Evolutionary conservation across 1,140 invertebrate genomes (phyloP).

Genomic region (Leptopilina boulardi): DNA sequence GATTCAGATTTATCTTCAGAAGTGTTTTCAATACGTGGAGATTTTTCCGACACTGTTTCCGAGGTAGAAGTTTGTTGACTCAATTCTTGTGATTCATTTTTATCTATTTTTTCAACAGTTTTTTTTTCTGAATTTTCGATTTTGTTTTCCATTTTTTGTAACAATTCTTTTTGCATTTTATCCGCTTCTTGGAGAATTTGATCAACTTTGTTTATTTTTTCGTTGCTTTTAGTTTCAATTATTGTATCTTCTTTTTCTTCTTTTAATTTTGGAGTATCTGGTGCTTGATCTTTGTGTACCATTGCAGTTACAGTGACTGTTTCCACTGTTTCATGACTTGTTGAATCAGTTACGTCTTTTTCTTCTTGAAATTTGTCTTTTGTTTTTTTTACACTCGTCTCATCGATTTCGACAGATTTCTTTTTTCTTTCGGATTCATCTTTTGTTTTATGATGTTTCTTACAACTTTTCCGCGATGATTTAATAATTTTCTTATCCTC

Average conservation of each 20-base stretch:
- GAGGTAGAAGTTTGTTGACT: background rate
- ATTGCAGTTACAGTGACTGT: slow-evolving; percentile 68
- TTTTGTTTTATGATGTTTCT: slow-evolving; percentile 38
- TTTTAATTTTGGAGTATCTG: slow-evolving; percentile 61
- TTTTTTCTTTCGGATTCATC: background rate
- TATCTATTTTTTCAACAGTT: slow-evolving; percentile 63
- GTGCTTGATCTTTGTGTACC: slow-evolving; percentile 68
- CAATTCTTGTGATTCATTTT: background rate
- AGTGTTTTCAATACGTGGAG: too few relatives aligned
- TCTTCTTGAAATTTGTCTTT: slow-evolving; percentile 41
- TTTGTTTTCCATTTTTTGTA: slow-evolving; percentile 63
- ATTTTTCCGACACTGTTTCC: slow-evolving; percentile 31
- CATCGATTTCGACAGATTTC: slow-evolving; percentile 34
- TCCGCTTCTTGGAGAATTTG: slow-evolving; percentile 64
- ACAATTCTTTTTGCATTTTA: slow-evolving; percentile 57
- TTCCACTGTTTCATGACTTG: slow-evolving; percentile 70
- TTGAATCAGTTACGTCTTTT: slow-evolving; percentile 66
- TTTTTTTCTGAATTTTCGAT: slow-evolving; percentile 66
- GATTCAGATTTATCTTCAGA: slow-evolving; percentile 24
- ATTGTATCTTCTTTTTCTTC: slow-evolving; percentile 46
- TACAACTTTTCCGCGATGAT: slow-evolving; percentile 49
- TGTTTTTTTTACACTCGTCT: slow-evolving; percentile 18
- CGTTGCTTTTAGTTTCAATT: slow-evolving; percentile 41
- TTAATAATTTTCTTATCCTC: slow-evolving; percentile 59
- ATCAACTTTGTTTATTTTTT: slow-evolving; percentile 55